phyloP scores from a whole-genome alignment of 2,797 vertebrate species.

The Megaceryle alcyon region DNA sequence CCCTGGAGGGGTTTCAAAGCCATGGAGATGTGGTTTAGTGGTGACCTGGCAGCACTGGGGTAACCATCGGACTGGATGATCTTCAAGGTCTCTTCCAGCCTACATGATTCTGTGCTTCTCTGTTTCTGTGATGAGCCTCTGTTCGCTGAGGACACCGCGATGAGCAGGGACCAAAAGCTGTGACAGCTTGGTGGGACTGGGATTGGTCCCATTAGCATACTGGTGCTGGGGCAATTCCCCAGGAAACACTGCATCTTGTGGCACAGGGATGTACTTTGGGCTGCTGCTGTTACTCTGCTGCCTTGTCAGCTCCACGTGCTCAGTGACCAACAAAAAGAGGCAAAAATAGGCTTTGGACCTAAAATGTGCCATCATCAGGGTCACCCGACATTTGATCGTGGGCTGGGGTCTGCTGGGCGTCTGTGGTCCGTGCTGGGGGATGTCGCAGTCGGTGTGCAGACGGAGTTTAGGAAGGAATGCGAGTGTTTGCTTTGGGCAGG shows the following conservation, averaged over 20 bases:
- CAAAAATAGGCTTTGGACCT: neutral
- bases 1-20: neutral
- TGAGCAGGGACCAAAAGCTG: neutral
- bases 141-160: accelerated
- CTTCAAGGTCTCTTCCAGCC: neutral
- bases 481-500: neutral
- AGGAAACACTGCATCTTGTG: accelerated
- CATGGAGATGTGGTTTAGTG: neutral
- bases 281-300: neutral
- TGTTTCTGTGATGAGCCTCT: neutral
- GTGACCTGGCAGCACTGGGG: neutral
- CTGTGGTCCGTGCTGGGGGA: accelerated
- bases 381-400: accelerated
- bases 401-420: neutral
- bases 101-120: neutral
- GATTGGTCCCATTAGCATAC: neutral
- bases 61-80: neutral
- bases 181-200: accelerated
- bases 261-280: accelerated
- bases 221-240: accelerated
- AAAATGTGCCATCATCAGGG: neutral
- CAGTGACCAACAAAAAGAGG: neutral
- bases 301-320: neutral
- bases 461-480: neutral
- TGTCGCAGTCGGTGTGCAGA: accelerated